Evolutionary conservation across 2,888 invertebrate genomes (phyloP).

Genomic region (Bhutanitis thaidina): DNA sequence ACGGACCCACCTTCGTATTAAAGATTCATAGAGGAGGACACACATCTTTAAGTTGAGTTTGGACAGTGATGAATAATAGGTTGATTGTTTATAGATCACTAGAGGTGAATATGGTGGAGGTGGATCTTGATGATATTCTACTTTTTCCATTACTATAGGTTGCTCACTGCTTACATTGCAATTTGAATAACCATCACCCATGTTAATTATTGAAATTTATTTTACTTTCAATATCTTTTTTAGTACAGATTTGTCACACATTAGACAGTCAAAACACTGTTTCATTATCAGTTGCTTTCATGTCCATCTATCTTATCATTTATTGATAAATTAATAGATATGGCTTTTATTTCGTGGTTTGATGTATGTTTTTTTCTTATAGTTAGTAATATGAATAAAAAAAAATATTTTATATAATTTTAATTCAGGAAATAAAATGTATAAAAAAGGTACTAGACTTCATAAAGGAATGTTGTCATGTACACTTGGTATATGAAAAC

Average conservation of each 20-base stretch:
- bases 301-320: conserved; percentile 26
- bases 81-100: conserved; percentile 30
- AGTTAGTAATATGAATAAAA: conserved; percentile 5
- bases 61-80: conserved; percentile 46
- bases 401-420: neutral
- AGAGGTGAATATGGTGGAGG: conserved; percentile 57
- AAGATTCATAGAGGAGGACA: too few species aligned
- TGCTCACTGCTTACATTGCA: conserved; percentile 24
- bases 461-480: neutral
- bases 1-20: too few species aligned
- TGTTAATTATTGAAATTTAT: neutral
- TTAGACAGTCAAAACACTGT: neutral
- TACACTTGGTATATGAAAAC: neutral
- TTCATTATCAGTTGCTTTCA: conserved; percentile 22
- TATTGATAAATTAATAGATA: conserved; percentile 11
- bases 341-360: neutral
- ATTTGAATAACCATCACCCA: conserved; percentile 19
- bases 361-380: neutral
- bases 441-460: neutral
- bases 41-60: conserved; percentile 46
- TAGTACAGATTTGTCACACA: conserved; percentile 16
- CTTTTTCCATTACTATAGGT: conserved; percentile 32
- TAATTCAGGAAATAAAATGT: conserved; percentile 10
- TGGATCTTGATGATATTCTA: conserved; percentile 38
- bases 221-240: conserved; percentile 1